Percentiles rank a stretch among this genome's conserved stretches.
phyloP scores from a whole-genome alignment of 1,140 invertebrate species.

The Scaptomyza pallida region DNA sequence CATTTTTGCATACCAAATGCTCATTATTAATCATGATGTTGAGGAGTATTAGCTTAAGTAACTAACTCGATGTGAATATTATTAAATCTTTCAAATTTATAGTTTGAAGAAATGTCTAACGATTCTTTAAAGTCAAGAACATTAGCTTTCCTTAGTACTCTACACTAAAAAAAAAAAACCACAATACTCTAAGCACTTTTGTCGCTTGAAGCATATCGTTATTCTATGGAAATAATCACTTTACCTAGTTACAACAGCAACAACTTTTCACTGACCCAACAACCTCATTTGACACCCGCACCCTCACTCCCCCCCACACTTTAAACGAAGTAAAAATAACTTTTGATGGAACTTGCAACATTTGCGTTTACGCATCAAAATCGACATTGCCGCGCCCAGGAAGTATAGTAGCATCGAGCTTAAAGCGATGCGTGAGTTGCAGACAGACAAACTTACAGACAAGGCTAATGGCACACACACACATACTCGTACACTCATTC shows the following conservation, averaged over 20 bases:
- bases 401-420: neutral
- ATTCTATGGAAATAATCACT: constrained; percentile 15
- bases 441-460: constrained; percentile 1
- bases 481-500: constrained; percentile 36
- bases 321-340: constrained; percentile 1
- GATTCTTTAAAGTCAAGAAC: too few relatives aligned
- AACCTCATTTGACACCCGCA: constrained; percentile 20
- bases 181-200: neutral
- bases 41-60: constrained; percentile 2
- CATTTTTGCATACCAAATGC: constrained; percentile 42
- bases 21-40: neutral
- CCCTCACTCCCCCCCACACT: neutral
- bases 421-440: constrained; percentile 4
- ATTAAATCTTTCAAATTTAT: too few relatives aligned
- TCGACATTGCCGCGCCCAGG: constrained; percentile 34
- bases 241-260: constrained; percentile 10
- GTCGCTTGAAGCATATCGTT: neutral
- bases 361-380: constrained; percentile 42
- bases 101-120: too few relatives aligned
- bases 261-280: constrained; percentile 30
- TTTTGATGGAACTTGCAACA: constrained; percentile 27
- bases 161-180: too few relatives aligned
- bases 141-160: too few relatives aligned
- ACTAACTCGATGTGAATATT: too few relatives aligned
- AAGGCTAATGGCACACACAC: constrained; percentile 11